Evolutionary conservation across 2,888 invertebrate genomes (phyloP).

Genomic region (Machimus rusticus): DNA sequence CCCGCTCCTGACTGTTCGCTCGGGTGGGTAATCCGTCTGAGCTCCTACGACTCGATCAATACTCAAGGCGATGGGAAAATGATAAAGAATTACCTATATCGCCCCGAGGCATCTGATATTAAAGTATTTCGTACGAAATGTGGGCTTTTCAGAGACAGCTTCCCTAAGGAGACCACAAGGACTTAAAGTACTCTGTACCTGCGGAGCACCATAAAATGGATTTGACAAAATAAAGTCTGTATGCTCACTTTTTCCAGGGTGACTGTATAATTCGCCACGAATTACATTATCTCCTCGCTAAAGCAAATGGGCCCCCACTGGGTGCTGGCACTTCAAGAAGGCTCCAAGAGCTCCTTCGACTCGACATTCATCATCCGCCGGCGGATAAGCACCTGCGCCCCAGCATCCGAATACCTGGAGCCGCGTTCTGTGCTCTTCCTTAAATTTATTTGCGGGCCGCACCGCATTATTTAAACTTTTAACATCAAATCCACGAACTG

Average conservation of each 20-base stretch:
- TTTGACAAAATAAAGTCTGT: neutral
- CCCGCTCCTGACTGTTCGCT: neutral
- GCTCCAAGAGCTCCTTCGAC: neutral
- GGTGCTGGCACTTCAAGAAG: neutral
- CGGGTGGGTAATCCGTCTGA: neutral
- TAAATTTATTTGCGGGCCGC: neutral
- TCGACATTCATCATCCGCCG: neutral
- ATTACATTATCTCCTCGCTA: neutral
- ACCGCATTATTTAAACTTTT: neutral
- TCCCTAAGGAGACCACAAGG: neutral
- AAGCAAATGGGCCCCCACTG: neutral
- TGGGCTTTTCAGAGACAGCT: neutral
- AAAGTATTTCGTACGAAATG: neutral
- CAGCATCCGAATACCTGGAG: neutral
- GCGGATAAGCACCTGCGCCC: neutral
- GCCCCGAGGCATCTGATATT: neutral
- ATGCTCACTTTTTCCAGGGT: neutral
- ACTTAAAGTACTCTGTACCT: neutral
- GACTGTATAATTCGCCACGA: neutral
- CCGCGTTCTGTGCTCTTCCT: neutral
- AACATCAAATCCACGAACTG: neutral
- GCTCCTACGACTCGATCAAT: neutral
- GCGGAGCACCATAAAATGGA: neutral
- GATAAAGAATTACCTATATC: neutral
- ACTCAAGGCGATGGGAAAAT: neutral